phyloP scores from a whole-genome alignment of 2,113 vertebrate species.

The Lophius piscatorius region DNA sequence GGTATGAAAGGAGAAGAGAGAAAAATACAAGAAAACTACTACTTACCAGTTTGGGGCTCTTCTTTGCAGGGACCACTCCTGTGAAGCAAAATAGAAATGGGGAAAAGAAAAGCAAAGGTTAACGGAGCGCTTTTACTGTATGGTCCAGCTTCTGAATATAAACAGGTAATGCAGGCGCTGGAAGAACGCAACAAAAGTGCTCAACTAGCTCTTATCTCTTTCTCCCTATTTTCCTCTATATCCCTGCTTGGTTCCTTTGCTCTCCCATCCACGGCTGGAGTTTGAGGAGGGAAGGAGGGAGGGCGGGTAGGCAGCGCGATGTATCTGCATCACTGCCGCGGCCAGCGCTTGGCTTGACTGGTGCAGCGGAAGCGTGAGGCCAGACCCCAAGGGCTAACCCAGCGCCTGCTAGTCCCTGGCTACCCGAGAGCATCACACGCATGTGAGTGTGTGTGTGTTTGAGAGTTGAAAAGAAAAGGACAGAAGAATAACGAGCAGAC shows the following conservation, averaged over 20 bases:
- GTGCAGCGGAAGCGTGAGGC: conserved; percentile 85
- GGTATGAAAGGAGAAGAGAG: background rate
- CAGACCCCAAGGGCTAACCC: conserved; percentile 73
- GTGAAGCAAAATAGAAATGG: conserved; percentile 76
- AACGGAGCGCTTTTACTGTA: conserved; percentile 34
- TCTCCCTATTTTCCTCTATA: conserved; percentile 45
- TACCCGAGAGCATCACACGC: conserved; percentile 8
- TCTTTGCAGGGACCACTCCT: conserved; percentile 97
- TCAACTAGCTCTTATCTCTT: conserved; percentile 84
- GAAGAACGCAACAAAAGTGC: conserved; percentile 82
- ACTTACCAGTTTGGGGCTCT: conserved; percentile 99
- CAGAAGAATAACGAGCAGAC: conserved; percentile 43
- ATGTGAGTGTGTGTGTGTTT: conserved; percentile 27
- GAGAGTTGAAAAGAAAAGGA: conserved; percentile 49
- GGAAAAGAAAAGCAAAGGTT: conserved; percentile 70
- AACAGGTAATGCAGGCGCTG: conserved; percentile 60
- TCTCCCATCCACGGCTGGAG: conserved; percentile 74
- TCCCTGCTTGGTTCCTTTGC: conserved; percentile 56
- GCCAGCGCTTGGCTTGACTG: conserved; percentile 74
- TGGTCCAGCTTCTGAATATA: conserved; percentile 49
- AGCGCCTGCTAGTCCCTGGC: conserved; percentile 39
- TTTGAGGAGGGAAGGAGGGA: conserved; percentile 80
- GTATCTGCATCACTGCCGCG: conserved; percentile 90
- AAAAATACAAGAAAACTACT: conserved; percentile 32
- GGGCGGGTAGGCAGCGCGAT: conserved; percentile 73